Evolutionary conservation across 2,888 invertebrate genomes (phyloP).

Genomic region (Panorpa germanica): DNA sequence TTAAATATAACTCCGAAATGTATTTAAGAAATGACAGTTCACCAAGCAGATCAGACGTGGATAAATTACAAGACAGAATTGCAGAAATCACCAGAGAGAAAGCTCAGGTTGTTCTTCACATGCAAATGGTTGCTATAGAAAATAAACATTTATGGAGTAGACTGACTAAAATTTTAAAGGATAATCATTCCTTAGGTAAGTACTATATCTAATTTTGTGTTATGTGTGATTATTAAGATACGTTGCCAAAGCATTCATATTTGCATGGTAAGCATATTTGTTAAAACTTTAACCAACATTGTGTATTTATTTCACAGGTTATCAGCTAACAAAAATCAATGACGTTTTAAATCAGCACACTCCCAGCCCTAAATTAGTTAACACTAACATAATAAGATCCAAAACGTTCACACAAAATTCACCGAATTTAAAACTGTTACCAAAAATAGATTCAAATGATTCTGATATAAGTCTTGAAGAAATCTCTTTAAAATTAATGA

Average conservation of each 20-base stretch:
- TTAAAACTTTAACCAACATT: too few relatives aligned
- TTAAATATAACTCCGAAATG: too few relatives aligned
- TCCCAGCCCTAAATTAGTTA: slow-evolving; percentile 11
- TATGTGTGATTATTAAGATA: slow-evolving; percentile 14
- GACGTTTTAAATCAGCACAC: slow-evolving; percentile 28
- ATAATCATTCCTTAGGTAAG: slow-evolving; percentile 30
- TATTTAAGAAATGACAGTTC: slow-evolving; percentile 21
- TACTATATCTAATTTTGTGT: too few relatives aligned
- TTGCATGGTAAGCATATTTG: slow-evolving; percentile 21
- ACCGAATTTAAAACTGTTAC: slow-evolving; percentile 31
- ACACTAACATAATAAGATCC: slow-evolving; percentile 28
- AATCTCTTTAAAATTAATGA: slow-evolving; percentile 50
- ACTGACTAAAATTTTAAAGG: slow-evolving; percentile 40
- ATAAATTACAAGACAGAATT: slow-evolving; percentile 37
- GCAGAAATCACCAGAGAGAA: slow-evolving; percentile 55
- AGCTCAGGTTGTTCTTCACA: slow-evolving; percentile 53
- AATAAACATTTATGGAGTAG: slow-evolving; percentile 65
- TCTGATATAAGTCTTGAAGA: slow-evolving; percentile 52
- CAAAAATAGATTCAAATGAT: slow-evolving; percentile 23
- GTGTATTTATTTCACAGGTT: too few relatives aligned
- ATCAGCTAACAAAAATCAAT: slow-evolving; percentile 29
- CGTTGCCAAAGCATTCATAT: slow-evolving; percentile 18
- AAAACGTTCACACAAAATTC: slow-evolving; percentile 52
- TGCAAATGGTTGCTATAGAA: slow-evolving; percentile 64
- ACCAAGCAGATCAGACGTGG: slow-evolving; percentile 26